Base-by-base conservation (phyloP, 2,113 vertebrate species). In the Microtus richardsoni region DNA sequence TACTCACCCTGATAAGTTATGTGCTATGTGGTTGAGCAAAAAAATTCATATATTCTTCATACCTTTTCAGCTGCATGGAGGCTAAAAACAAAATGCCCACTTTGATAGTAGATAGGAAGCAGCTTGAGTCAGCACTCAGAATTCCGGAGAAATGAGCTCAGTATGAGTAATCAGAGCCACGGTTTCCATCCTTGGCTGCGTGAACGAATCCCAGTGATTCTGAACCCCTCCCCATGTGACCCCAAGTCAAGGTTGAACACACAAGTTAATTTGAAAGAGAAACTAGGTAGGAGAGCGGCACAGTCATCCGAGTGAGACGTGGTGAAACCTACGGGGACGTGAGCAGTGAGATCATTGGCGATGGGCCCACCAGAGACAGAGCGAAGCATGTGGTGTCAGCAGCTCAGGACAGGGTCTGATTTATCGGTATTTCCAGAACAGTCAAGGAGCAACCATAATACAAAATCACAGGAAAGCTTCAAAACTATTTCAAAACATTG, bases 21-120 rank as follows among this genome's bases (percentile, higher is more conserved):
- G 92, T 85, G 44, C 64, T 78, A 21, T 87, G 12, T 86, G 47
- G 44, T 24, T 86, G 36, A 94, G 70, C 14, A n/a, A 95, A n/a
- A 89, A 89, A 87, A 89, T 86, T 75, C 30, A 47, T 82, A 41
- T 21, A 52, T 77, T 93, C 86, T 90, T 78, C 14, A 17, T 12
- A 60, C 26, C n/a, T 95, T 66, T 94, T 54, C 78, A 89, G 66
- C 82, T 12, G 85, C 49, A 52, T 36, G 28, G 62, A 36, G 21
- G 28, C 30, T 39, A 70, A 95, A 95, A 91, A 41, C 90, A 84
- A 83, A 94, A 74, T 70, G 36, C 33, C 24, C 47, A 54, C 12
- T 44, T 91, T 91, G 47, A 68, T 96, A 93, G 28, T 58, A 88
- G 86, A 22, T 91, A n/a, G 60, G 47, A 64, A 73, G 49, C 24